Base-by-base conservation (phyloP, 1,140 invertebrate species). In the Drepana arcuata region DNA sequence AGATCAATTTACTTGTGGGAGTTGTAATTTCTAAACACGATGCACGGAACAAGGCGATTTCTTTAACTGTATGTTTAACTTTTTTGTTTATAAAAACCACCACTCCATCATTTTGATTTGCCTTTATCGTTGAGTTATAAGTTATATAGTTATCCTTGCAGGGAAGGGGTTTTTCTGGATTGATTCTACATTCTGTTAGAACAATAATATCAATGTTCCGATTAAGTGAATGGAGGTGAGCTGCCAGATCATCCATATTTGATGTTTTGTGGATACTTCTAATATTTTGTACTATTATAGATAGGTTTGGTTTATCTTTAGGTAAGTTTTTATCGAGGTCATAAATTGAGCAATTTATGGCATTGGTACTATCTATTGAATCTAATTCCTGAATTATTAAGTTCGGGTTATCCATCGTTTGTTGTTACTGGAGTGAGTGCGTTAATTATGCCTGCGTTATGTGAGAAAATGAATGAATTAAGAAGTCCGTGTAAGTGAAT, bases 101-200 rank as follows among this genome's bases (percentile, higher is more conserved):
- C 18, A 21, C 18, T 21, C 18, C 18, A 21, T 21, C 18, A 21
- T 21, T 21, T 21, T 21, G 18, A 21, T 21, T 21, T 5, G 18
- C 9, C 18, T 5, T 21, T 21, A 5, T 21, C 9, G 18, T 5
- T 4, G 18, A 21, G 18, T 21, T 21, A 21, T 9, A 21, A 21
- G 18, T 21, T 5, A 21, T 21, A 21, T 9, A 21, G 18, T 21
- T 5, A 21, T 5, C 9, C 18, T 4, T 4, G 18, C 9, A 5
- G 18, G 18, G 18, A 21, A 5, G 18, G 4, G 18, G 18, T 29
- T 43, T 46, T 14, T 40, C 6, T 1, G 27, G 7, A 4, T 51
- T 33, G 1, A 42, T 34, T 26, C 43, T 18, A n/a, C 48, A 51
- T 21, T 51, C 48, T 7, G 42, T 46, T 15, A 51, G 16, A 1